Evolutionary conservation across 2,888 invertebrate species (phyloP), one percentile per base, ranked within the genome.

Genomic region (Scaptomyza polygonia): DNA sequence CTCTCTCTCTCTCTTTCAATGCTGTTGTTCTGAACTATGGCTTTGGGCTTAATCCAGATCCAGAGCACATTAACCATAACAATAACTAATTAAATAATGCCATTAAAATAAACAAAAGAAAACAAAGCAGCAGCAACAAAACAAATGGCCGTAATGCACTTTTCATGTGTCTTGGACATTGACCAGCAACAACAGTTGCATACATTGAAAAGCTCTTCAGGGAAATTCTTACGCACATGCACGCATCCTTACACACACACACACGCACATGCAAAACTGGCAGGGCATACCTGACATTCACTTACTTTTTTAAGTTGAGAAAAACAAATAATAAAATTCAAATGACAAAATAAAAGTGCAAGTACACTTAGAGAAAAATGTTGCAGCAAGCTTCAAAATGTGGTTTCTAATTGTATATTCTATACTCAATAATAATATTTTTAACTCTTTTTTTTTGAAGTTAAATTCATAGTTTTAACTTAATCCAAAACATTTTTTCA

Each of bases 121-220:
- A n/a, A n/a, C n/a, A n/a, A n/a, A n/a, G n/a, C n/a, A 21, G 21
- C 32, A 40, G 40, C 6, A n/a, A 27, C 29, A 32, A 54, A 43
- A 66, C 61, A 51, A 3, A 3, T 47, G 53, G 39, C 52, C 71
- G 67, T 83, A 88, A 88, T 83, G 83, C 86, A 83, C 47, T 88
- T 88, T 75, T 43, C 84, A 52, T 86, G 84, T 83, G 74, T 62
- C 39, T 52, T 75, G 49, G 61, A 65, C 59, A 52, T 67, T 71
- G 68, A 56, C 67, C 73, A 68, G 34, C 55, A 62, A 48, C 49
- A 54, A 61, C 36, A 40, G 8, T 12, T 34, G 48, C 58, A 58
- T 61, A 82, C 85, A 87, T 30, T 66, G 65, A 76, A 82, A 72
- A 56, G 72, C 84, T 80, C 54, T 81, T 65, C 61, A 43, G 9